Evolutionary conservation across 2,888 invertebrate genomes (phyloP).

Genomic region (Tetragnatha montana): DNA sequence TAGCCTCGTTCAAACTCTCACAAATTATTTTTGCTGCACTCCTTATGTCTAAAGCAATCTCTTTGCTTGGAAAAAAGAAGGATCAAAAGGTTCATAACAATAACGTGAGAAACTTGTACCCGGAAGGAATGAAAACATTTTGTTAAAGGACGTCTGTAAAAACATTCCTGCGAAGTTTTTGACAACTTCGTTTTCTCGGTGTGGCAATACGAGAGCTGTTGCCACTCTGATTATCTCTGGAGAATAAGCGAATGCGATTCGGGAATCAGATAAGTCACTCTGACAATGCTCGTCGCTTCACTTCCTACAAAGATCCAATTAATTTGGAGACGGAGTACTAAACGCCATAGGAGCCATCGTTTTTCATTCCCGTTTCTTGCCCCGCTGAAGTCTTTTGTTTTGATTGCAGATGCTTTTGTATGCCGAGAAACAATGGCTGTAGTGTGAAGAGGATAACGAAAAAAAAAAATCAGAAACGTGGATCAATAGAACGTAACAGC

Average conservation of each 20-base stretch:
- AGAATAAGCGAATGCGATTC: constrained; percentile 13
- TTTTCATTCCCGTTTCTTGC: constrained; percentile 25
- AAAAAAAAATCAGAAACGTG: constrained; percentile 5
- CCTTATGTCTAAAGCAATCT: not conserved
- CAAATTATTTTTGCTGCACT: not conserved
- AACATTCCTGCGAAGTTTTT: constrained; percentile 30
- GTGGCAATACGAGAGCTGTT: constrained; percentile 35
- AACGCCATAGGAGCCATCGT: constrained; percentile 6
- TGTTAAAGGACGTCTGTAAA: constrained; percentile 9
- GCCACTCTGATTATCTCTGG: constrained; percentile 14
- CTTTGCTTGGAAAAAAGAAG: constrained; percentile 5
- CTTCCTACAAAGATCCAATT: constrained; percentile 56
- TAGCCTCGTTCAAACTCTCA: constrained; percentile 23
- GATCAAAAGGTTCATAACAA: not conserved
- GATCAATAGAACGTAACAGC: constrained; percentile 8
- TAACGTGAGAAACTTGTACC: constrained; percentile 49
- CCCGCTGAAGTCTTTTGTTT: constrained; percentile 50
- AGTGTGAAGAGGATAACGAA: not conserved
- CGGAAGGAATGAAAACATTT: constrained; percentile 29
- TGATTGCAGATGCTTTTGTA: constrained; percentile 25
- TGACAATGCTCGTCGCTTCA: constrained; percentile 55
- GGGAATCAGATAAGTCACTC: constrained; percentile 42
- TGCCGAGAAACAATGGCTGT: constrained; percentile 35
- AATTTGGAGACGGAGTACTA: constrained; percentile 60
- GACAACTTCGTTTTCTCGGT: constrained; percentile 32